phyloP scores from a whole-genome alignment of 2,888 invertebrate species.

The Allolobophora icterica region DNA sequence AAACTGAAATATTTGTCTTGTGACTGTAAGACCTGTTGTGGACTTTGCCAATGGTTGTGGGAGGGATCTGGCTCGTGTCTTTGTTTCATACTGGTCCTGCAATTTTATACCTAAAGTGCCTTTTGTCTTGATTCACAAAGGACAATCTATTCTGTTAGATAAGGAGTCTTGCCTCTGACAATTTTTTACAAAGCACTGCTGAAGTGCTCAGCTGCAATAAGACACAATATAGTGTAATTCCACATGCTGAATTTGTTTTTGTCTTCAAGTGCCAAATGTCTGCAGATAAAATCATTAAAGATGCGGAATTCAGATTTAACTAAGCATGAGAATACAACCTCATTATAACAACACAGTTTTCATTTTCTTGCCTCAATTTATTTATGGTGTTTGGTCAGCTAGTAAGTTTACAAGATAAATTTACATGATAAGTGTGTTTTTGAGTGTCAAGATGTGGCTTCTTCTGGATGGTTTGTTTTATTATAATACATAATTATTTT shows the following conservation, averaged over 20 bases:
- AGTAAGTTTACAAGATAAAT: background rate
- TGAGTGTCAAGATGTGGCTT: background rate
- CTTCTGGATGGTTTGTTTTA: background rate
- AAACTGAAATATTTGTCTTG: background rate
- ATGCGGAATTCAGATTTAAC: too few species aligned
- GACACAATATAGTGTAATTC: background rate
- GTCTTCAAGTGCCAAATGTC: background rate
- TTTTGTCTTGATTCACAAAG: background rate
- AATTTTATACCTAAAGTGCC: slow-evolving; percentile 8
- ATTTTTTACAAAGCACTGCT: too few species aligned
- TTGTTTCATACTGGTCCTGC: background rate
- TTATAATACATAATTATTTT: background rate
- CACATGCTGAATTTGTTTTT: background rate
- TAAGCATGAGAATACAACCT: too few species aligned
- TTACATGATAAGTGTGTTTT: background rate
- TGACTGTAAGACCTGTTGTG: background rate
- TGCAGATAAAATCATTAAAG: too few species aligned
- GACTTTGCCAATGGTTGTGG: background rate
- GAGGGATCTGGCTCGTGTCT: background rate
- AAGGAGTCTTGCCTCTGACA: too few species aligned
- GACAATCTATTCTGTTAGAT: background rate
- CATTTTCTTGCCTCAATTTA: background rate
- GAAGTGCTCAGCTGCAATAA: background rate
- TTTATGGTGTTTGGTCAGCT: background rate
- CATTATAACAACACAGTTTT: too few species aligned